A percentile compares a stretch with the other conserved stretches of the same genome.
These are phyloP conservation scores for Drosophila rhopaloa DNA, from an alignment of 1,140 invertebrate species.

Conservation along the genomic window DNA sequence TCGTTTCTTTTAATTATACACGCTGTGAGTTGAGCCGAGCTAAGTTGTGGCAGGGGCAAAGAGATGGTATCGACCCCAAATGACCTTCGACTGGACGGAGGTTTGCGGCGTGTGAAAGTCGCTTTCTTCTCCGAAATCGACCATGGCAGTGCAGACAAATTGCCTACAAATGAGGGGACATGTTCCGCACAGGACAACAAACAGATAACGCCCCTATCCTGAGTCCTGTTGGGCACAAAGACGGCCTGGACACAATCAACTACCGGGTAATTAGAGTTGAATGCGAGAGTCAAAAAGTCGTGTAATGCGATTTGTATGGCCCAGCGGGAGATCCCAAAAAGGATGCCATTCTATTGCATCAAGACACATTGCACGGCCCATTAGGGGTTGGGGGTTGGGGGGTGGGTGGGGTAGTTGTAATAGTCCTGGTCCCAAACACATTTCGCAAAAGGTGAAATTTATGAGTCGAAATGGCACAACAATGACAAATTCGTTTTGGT, in stretches of 20 bases:
- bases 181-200: slow-evolving; percentile 55
- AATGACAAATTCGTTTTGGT: slow-evolving; percentile 81
- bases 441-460: slow-evolving; percentile 57
- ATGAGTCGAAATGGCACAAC: slow-evolving; percentile 66
- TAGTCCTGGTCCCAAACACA: slow-evolving; percentile 3
- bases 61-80: slow-evolving; percentile 55
- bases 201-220: slow-evolving; percentile 71
- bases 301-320: slow-evolving; percentile 82
- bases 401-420: neutral
- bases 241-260: slow-evolving; percentile 58
- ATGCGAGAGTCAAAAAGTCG: slow-evolving; percentile 77
- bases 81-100: slow-evolving; percentile 59
- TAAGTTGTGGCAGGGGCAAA: neutral
- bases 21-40: slow-evolving; percentile 6
- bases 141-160: slow-evolving; percentile 71
- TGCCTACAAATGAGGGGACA: slow-evolving; percentile 49
- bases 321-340: slow-evolving; percentile 64
- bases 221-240: slow-evolving; percentile 43
- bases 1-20: slow-evolving; percentile 70
- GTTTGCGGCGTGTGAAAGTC: slow-evolving; percentile 66
- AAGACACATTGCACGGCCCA: slow-evolving; percentile 76
- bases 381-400: slow-evolving; percentile 32
- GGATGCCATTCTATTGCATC: slow-evolving; percentile 66
- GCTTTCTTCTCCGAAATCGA: slow-evolving; percentile 33
- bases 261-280: slow-evolving; percentile 81